Evolutionary conservation across 2,888 invertebrate species (phyloP), one percentile per base, ranked within the genome.

Genomic region (Steinernema carpocapsae): DNA sequence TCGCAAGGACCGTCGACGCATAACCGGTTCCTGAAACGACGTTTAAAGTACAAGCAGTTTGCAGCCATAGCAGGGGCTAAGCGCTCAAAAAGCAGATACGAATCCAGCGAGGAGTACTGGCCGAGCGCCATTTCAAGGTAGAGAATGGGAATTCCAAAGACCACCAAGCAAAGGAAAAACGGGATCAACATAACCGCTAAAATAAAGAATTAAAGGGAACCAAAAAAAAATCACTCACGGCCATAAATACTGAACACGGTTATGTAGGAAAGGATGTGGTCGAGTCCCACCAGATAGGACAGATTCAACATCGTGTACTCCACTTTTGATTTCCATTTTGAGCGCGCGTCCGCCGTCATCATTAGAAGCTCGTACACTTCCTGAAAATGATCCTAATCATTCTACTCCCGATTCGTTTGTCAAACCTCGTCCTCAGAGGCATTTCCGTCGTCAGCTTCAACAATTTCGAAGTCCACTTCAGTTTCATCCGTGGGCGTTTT

Each of bases 121-220:
- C 56, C 56, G 6, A 56, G 56, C n/a, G 56, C 56, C 56, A 56
- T 56, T 24, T 56, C 56, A 19, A 56, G 56, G 56, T 56, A 56
- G 6, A 56, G 26, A 14, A 56, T 26, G 7, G 56, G 56, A 26
- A 56, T 56, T 4, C 56, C 56, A 24, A 56, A 56, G 56, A 56
- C 22, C 12, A 56, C 6, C 26, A 56, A 19, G 17, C 24, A 56
- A 3, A 56, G 2, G 26, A 56, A 56, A 26, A 24, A 56, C 26
- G 56, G 56, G 6, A 56, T 19, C 6, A 56, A 56, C 56, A 56
- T 56, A 17, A 26, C 26, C 6, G 17, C 56, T 56, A 26, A 24
- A 56, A 51, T 10, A 10, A 56, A 56, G 7, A 6, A 6, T 12
- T 56, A 7, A 6, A 26, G 6, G 6, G 1, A 26, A 56, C 10